phyloP scores from a whole-genome alignment of 2,113 vertebrate species.

The Phaethornis superciliosus region DNA sequence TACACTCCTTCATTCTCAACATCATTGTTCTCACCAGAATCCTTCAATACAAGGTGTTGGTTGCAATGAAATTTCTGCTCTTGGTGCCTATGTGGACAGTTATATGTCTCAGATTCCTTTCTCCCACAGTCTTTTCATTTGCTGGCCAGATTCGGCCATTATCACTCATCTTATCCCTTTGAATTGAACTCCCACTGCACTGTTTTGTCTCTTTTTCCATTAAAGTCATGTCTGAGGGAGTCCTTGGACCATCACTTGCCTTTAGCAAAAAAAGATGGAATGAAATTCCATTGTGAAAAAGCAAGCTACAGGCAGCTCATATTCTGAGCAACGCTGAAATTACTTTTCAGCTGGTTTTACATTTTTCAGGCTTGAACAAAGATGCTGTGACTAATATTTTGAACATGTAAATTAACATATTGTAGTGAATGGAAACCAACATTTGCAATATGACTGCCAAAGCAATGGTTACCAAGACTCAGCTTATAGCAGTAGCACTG shows the following conservation, averaged over 20 bases:
- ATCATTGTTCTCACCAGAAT: neutral
- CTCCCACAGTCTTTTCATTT: neutral
- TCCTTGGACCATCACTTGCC: neutral
- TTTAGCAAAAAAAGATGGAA: neutral
- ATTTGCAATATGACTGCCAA: slow-evolving; percentile 33
- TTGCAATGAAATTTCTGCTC: slow-evolving; percentile 3
- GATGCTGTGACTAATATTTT: slow-evolving; percentile 36
- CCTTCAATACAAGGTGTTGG: neutral
- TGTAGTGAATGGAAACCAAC: slow-evolving; percentile 39
- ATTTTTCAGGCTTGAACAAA: slow-evolving; percentile 28
- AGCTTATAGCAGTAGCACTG: neutral
- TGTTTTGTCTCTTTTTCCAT: slow-evolving; percentile 25
- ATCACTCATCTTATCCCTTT: neutral
- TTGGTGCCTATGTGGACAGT: neutral
- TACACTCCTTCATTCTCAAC: neutral
- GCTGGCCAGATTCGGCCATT: neutral
- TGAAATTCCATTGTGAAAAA: slow-evolving; percentile 10
- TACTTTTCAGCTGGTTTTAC: slow-evolving; percentile 30
- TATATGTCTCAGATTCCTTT: neutral
- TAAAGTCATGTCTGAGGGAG: slow-evolving; percentile 14
- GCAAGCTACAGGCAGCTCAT: neutral
- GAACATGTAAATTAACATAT: slow-evolving; percentile 50
- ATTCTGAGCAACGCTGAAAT: neutral
- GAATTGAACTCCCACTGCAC: neutral
- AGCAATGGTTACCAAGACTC: slow-evolving; percentile 7